Evolutionary conservation across 2,888 invertebrate species (phyloP).

Genomic region (Dorcus hopei): DNA sequence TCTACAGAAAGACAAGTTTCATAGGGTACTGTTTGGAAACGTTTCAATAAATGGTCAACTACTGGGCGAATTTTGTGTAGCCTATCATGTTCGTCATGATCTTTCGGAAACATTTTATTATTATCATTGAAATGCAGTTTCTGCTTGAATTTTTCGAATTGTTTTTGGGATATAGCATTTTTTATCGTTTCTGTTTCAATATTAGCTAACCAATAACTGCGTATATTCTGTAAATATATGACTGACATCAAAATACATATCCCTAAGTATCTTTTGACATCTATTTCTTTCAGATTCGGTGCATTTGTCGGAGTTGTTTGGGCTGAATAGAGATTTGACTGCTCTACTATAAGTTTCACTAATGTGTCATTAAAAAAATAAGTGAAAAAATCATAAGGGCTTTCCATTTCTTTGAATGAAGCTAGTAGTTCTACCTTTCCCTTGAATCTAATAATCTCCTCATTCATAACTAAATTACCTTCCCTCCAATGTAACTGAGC

Average conservation of each 20-base stretch:
- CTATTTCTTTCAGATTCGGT: neutral
- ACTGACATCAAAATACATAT: neutral
- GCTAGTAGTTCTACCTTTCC: too few relatives aligned
- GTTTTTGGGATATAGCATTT: neutral
- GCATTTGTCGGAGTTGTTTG: neutral
- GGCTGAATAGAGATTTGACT: neutral
- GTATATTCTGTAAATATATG: too few relatives aligned
- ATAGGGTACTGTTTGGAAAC: conserved; percentile 16
- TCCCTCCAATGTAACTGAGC: too few relatives aligned
- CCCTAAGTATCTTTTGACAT: neutral
- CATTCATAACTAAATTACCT: too few relatives aligned
- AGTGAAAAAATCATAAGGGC: neutral
- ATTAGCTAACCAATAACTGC: too few relatives aligned
- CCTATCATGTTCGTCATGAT: conserved; percentile 12
- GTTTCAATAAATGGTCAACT: conserved; percentile 11
- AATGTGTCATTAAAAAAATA: neutral
- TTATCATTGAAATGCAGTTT: conserved; percentile 26
- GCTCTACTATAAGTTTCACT: neutral
- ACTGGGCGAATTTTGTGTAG: conserved; percentile 20
- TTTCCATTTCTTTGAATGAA: neutral
- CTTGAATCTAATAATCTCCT: too few relatives aligned
- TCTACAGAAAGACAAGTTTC: conserved; percentile 13
- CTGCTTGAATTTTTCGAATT: conserved; percentile 10
- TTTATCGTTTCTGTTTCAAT: too few relatives aligned
- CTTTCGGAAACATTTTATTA: neutral